Base-by-base conservation (phyloP, 1,140 invertebrate species). In the Drosophila sechellia region DNA sequence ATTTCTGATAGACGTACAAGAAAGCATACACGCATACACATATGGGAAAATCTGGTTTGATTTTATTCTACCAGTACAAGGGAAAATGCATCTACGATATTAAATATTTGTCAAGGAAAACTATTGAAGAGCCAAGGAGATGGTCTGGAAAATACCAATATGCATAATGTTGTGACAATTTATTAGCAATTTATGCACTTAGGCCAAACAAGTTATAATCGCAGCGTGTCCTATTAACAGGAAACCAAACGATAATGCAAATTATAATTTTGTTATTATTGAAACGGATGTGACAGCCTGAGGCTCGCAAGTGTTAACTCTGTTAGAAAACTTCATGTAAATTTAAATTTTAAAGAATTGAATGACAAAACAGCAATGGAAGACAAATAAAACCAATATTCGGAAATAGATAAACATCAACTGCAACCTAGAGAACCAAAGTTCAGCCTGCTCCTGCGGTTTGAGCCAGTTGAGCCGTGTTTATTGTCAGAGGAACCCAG, bases 101-200 rank as follows among this genome's bases (percentile, higher is more conserved):
- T 75, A 76, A 76, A 76, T 76, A 75, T 76, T 76, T 76, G 68
- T 25, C 42, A 69, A 25, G 50, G 8, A 8, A 1, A 49, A 13
- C 34, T 20, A 6, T 20, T 4, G 15, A 15, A n/a, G 34, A 25
- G 40, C 5, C 8, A 3, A 13, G 17, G 43, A 46, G 46, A 63
- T 43, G 27, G 39, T 15, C 60, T 37, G 46, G 27, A 42, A 68
- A 70, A 69, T 70, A 35, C 42, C 59, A 68, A 68, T 65, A 52
- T 50, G 35, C 37, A 49, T 34, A 68, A 68, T 68, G 59, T 64
- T 64, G 27, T 31, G 35, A 64, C 27, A 59, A 58, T 45, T 45
- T 64, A 59, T 46, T 46, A 31, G 15, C 34, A 66, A 50, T 64
- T 65, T 64, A 50, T 64, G 58, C 20, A 42, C 25, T 64, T 64